Conservation (phyloP, 1,140 invertebrate species). For the Cherax destructor region DNA sequence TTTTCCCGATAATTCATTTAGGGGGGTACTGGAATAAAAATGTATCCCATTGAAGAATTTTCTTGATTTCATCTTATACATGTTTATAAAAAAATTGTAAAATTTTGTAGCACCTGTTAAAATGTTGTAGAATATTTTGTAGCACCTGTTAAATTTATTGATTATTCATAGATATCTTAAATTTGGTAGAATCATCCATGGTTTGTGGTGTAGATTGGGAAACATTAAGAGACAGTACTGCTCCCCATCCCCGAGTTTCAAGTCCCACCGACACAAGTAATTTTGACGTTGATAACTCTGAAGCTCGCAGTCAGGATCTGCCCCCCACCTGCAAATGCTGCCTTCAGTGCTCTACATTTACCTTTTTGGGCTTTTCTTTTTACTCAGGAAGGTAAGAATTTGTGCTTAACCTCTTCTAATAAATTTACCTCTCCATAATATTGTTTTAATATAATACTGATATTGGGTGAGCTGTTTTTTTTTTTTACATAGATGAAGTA, state of each 20-base stretch:
- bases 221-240: constrained; percentile 88
- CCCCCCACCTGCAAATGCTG: constrained; percentile 91
- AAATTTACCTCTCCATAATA: neutral
- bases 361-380: constrained; percentile 99
- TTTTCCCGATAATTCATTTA: too few species aligned
- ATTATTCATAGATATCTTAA: neutral
- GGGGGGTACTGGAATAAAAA: too few species aligned
- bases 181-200: constrained; percentile 87
- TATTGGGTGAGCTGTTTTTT: too few species aligned
- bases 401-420: neutral
- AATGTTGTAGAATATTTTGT: too few species aligned
- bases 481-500: too few species aligned
- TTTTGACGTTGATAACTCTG: constrained; percentile 98
- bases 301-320: constrained; percentile 89
- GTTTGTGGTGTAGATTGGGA: constrained; percentile 97
- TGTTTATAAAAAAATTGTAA: too few species aligned
- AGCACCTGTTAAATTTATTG: too few species aligned
- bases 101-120: too few species aligned
- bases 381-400: constrained; percentile 86
- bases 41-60: too few species aligned
- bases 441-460: neutral
- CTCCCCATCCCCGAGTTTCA: constrained; percentile 96
- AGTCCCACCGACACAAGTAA: constrained; percentile 99
- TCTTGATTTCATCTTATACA: too few species aligned
- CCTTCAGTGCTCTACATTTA: constrained; percentile 96